Conservation (phyloP, 2,113 vertebrate species). For the Platysteira castanea region DNA sequence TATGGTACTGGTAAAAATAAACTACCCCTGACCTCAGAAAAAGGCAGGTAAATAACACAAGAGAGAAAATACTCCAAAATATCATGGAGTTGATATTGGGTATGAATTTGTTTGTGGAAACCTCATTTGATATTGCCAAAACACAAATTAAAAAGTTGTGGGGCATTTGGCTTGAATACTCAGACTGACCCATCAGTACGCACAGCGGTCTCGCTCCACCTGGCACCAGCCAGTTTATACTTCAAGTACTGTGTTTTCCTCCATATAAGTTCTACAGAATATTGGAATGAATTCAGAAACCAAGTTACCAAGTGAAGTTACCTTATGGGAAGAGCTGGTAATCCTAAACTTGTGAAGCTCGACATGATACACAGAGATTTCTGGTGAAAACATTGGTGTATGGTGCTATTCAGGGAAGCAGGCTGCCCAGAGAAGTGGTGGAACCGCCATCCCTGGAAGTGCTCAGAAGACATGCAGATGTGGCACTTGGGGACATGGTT, state of each 20-base stretch:
- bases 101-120: neutral
- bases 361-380: neutral
- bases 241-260: neutral
- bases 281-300: neutral
- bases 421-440: neutral
- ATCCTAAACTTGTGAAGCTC: neutral
- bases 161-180: neutral
- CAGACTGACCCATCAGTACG: neutral
- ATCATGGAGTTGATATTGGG: fast-evolving
- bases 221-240: neutral
- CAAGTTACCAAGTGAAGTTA: neutral
- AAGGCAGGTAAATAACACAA: neutral
- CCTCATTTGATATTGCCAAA: neutral
- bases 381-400: neutral
- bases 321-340: neutral
- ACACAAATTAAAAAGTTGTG: neutral
- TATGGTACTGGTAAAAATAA: neutral
- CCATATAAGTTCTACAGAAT: neutral
- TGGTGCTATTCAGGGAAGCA: neutral
- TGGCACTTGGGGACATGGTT: neutral
- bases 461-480: neutral
- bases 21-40: neutral
- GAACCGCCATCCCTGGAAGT: neutral
- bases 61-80: neutral
- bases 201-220: neutral